phyloP scores from a whole-genome alignment of 2,797 vertebrate species.

The Ptychobarbus kaznakovi region DNA sequence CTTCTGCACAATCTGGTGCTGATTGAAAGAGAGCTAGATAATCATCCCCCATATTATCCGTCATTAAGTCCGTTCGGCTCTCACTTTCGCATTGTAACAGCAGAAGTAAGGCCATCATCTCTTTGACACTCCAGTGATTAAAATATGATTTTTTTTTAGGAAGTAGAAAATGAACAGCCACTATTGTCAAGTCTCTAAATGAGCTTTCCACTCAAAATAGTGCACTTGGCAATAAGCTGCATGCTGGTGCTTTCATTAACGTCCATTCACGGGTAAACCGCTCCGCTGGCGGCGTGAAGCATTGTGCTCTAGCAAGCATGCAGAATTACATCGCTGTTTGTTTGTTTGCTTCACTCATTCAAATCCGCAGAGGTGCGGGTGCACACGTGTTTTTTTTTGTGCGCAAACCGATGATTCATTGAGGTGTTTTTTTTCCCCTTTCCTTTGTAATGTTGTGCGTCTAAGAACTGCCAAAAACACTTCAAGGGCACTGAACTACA shows the following conservation, averaged over 20 bases:
- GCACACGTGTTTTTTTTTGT: conserved; percentile 14
- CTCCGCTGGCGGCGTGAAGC: background rate
- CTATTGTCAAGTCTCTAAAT: conserved; percentile 68
- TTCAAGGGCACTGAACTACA: conserved; percentile 16
- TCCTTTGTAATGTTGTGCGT: background rate
- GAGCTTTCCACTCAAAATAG: conserved; percentile 60
- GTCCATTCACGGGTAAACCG: conserved; percentile 67
- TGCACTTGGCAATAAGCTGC: conserved; percentile 55
- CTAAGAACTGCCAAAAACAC: conserved; percentile 29
- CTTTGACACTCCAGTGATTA: conserved; percentile 72
- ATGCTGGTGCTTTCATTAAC: conserved; percentile 75
- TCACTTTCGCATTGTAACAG: conserved; percentile 55
- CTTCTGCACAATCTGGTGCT: conserved; percentile 74
- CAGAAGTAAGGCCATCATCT: conserved; percentile 71
- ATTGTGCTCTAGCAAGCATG: conserved; percentile 40
- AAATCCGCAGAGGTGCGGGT: conserved; percentile 62
- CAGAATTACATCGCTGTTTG: conserved; percentile 62
- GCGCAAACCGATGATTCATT: background rate
- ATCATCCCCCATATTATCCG: conserved; percentile 77
- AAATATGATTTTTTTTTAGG: conserved; percentile 70
- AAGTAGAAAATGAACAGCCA: conserved; percentile 60
- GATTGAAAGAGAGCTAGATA: conserved; percentile 79
- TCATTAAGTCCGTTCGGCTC: conserved; percentile 66
- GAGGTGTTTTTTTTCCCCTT: background rate
- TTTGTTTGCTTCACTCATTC: conserved; percentile 61